A percentile compares a stretch with the other conserved stretches of the same genome.
These are phyloP conservation scores for Acanthurus tractus DNA, from an alignment of 2,797 vertebrate genomes.

Conservation along the genomic window DNA sequence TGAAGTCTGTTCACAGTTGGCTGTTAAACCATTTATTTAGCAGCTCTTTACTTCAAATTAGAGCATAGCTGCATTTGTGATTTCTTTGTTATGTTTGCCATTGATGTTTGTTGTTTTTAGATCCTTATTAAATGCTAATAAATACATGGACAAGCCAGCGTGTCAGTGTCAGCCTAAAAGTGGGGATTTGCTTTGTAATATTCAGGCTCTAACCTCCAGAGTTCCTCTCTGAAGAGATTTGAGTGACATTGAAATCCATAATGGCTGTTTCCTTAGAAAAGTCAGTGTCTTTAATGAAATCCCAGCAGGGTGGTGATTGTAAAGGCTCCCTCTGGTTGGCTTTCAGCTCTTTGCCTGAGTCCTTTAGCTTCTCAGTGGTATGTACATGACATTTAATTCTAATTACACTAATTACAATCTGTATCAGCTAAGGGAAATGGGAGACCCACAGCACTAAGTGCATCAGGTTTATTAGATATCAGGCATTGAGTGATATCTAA, in stretches of 20 bases:
- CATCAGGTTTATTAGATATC: constrained; percentile 22
- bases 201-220: constrained; percentile 10
- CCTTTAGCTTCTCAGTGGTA: constrained; percentile 51
- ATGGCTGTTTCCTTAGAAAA: constrained; percentile 33
- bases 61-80: not conserved
- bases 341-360: constrained; percentile 42
- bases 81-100: not conserved
- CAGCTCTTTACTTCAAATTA: not conserved
- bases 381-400: constrained; percentile 60
- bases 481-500: constrained; percentile 12
- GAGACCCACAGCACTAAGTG: constrained; percentile 19
- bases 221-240: constrained; percentile 15
- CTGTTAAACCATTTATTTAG: not conserved
- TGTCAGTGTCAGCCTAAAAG: not conserved
- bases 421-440: constrained; percentile 28
- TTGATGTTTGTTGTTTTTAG: not conserved
- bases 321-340: constrained; percentile 28
- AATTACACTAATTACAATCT: constrained; percentile 55
- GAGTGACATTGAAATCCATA: constrained; percentile 37
- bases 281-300: constrained; percentile 44
- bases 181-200: constrained; percentile 6
- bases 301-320: constrained; percentile 37
- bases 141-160: not conserved
- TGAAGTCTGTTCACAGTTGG: not conserved
- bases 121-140: not conserved